Evolutionary conservation across 2,888 invertebrate species (phyloP), one percentile per base, ranked within the genome.

Genomic region (Ennomos fuscantarius): DNA sequence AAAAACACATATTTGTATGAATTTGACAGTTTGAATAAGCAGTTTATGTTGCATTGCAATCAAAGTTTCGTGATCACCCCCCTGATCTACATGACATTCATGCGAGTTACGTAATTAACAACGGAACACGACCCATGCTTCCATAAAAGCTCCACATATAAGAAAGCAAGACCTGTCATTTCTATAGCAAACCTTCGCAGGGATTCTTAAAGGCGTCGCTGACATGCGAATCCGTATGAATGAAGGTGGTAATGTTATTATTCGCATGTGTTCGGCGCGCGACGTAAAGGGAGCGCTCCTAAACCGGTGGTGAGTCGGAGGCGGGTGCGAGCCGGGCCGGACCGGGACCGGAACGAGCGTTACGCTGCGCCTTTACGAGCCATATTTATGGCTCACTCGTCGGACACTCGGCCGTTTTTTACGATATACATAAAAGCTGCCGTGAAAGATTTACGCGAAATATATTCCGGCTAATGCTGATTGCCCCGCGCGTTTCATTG

Each of bases 361-460:
- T 61, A 59, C 58, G 47, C 57, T 39, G 53, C 66, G 71, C 66
- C 74, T 89, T 89, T 89, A 89, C 86, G 89, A 86, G 69, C 76
- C 75, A 81, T 87, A 89, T 90, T 90, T 89, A 90, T 83, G 78
- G 84, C 83, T 79, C 81, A 78, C 83, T 81, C 81, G 78, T 68
- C 77, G 87, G 87, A 87, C 89, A 86, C 88, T 84, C 79, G 81
- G 70, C 74, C 85, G 86, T 88, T 90, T 90, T 91, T 91, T 90
- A 91, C 88, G 90, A 89, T 89, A 90, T 81, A 89, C 91, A 89
- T 91, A 89, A 91, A 90, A 88, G 84, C 86, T 82, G 83, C 86
- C 87, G 88, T 83, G 86, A 82, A 89, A 89, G 90, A 90, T 91
- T 90, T 91, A 91, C 87, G 87, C 81, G 75, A 84, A 88, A 90